These are phyloP conservation scores for Amazona ochrocephala DNA, from an alignment of 2,797 vertebrate species.

Conservation along the genomic window DNA sequence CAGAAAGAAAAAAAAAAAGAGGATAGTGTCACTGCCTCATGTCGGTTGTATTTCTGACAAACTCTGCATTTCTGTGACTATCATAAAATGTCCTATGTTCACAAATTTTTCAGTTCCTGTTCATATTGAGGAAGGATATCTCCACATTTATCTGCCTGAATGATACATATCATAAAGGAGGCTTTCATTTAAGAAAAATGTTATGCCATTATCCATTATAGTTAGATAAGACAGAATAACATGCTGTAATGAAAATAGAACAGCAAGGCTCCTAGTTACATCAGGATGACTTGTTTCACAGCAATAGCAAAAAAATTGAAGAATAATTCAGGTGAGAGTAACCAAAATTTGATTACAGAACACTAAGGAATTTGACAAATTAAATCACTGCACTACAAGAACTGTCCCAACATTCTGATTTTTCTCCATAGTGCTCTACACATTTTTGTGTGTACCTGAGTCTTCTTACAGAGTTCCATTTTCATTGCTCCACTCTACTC, in stretches of 20 bases:
- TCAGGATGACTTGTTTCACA: neutral
- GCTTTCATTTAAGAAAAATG: neutral
- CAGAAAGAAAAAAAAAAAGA: too few species aligned
- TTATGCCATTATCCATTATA: neutral
- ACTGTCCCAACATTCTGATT: neutral
- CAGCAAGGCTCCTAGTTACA: neutral
- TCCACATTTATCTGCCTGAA: neutral
- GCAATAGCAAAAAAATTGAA: neutral
- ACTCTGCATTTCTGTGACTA: neutral
- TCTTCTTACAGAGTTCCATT: fast-evolving
- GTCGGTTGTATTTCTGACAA: neutral
- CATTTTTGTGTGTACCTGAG: neutral
- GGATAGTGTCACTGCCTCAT: neutral
- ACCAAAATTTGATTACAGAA: neutral
- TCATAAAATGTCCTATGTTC: fast-evolving
- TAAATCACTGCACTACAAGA: neutral
- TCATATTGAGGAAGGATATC: neutral
- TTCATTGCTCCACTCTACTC: neutral
- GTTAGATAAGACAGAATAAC: neutral
- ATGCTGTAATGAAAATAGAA: neutral
- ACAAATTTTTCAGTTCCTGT: neutral
- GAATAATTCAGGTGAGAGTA: neutral
- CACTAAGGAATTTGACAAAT: neutral
- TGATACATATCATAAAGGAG: neutral
- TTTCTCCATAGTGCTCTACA: neutral